Evolutionary conservation across 2,888 invertebrate species (phyloP).

Genomic region (Morpho achilles): DNA sequence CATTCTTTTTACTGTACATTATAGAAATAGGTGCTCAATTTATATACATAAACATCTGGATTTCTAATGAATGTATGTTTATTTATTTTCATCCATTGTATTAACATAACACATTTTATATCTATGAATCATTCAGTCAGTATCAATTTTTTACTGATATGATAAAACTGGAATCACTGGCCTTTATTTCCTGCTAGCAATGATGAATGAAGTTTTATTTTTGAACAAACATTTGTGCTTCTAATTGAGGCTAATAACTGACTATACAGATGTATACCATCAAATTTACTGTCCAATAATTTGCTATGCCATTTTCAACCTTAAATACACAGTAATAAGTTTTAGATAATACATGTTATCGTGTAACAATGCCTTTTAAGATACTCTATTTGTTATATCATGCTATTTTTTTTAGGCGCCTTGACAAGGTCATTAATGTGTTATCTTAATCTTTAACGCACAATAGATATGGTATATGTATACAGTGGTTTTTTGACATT

Average conservation of each 20-base stretch:
- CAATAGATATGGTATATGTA: neutral
- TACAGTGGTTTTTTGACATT: too few species aligned
- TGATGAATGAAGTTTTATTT: slow-evolving; percentile 51
- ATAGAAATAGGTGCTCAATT: neutral
- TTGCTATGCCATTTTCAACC: slow-evolving; percentile 35
- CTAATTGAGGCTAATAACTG: slow-evolving; percentile 65
- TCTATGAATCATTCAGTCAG: slow-evolving; percentile 28
- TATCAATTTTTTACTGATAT: slow-evolving; percentile 38
- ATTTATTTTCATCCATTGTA: slow-evolving; percentile 17
- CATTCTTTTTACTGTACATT: neutral
- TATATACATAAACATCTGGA: slow-evolving; percentile 6
- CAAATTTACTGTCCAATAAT: slow-evolving; percentile 28
- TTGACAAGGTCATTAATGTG: slow-evolving; percentile 10
- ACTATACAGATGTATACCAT: slow-evolving; percentile 30
- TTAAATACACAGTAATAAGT: slow-evolving; percentile 26
- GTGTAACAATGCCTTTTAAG: neutral
- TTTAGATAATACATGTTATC: slow-evolving; percentile 2
- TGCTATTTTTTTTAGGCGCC: neutral
- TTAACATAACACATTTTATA: slow-evolving; percentile 31
- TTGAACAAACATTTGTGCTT: slow-evolving; percentile 43
- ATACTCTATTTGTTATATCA: slow-evolving; percentile 5
- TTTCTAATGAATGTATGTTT: slow-evolving; percentile 12
- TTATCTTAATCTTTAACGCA: slow-evolving; percentile 11
- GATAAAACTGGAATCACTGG: slow-evolving; percentile 42
- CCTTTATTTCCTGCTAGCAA: slow-evolving; percentile 35